Evolutionary conservation across 37 sponge, comb jelly and placozoan species (phyloP).

Genomic region (Spongilla lacustris): DNA sequence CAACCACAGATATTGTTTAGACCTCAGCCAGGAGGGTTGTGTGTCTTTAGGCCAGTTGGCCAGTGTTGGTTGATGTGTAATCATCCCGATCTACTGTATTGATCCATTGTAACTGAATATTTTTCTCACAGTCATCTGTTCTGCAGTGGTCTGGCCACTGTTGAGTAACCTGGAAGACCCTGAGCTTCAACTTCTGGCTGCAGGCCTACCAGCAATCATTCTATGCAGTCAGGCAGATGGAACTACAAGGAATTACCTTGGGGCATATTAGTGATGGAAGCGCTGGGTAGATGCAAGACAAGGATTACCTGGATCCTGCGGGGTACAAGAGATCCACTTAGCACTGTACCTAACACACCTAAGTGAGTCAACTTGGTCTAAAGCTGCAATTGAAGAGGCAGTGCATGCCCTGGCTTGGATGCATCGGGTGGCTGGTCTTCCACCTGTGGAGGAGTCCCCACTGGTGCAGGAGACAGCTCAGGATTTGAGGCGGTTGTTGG

Average conservation of each 20-base stretch:
- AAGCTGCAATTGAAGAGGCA: slow-evolving; percentile 21
- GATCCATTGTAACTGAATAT: too few species aligned
- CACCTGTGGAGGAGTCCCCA: not conserved
- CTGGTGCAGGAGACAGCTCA: not conserved
- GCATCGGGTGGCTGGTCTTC: not conserved
- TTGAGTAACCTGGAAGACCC: slow-evolving; percentile 20
- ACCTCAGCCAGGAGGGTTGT: too few species aligned
- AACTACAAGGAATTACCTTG: slow-evolving; percentile 33
- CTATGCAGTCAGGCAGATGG: slow-evolving; percentile 11
- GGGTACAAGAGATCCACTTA: not conserved
- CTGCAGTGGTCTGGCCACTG: not conserved
- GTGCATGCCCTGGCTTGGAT: slow-evolving; percentile 17
- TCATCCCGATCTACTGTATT: too few species aligned
- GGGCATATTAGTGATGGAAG: slow-evolving; percentile 36
- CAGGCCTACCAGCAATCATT: slow-evolving; percentile 6
- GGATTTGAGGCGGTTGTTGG: not conserved
- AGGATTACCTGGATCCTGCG: not conserved
- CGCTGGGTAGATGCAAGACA: slow-evolving; percentile 9
- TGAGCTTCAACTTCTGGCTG: slow-evolving; percentile 27
- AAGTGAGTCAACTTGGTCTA: slow-evolving; percentile 3
- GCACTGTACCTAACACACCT: slow-evolving; percentile 28
- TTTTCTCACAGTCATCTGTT: not conserved
- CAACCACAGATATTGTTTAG: too few species aligned
- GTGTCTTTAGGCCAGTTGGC: too few species aligned
- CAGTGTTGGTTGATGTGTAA: too few species aligned